These are phyloP conservation scores for Lomographa bimaculata DNA, from an alignment of 2,888 invertebrate species.

Conservation along the genomic window DNA sequence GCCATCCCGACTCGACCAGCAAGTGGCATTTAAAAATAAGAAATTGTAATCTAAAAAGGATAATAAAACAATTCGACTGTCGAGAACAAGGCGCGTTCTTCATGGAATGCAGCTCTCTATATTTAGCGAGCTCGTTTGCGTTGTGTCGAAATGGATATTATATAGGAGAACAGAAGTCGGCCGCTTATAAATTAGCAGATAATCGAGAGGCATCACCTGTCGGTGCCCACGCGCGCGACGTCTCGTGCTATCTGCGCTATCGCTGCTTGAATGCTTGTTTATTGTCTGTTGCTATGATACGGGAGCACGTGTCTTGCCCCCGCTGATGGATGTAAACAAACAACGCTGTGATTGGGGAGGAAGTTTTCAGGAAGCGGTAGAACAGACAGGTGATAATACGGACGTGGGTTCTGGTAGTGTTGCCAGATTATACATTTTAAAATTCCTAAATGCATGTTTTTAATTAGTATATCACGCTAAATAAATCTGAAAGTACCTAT, in stretches of 20 bases:
- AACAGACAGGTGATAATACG: no score
- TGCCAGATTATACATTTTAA: constrained; percentile 2
- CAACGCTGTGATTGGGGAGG: constrained; percentile 49
- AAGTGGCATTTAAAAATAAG: constrained; percentile 64
- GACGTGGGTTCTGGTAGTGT: no score
- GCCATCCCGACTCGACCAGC: constrained; percentile 38
- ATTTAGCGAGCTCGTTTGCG: constrained; percentile 75
- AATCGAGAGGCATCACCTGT: constrained; percentile 72
- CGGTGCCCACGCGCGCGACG: constrained; percentile 59
- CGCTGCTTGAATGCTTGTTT: constrained; percentile 20
- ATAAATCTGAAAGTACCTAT: no score
- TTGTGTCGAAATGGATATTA: constrained; percentile 71
- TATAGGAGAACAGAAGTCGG: constrained; percentile 74
- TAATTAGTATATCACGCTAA: no score
- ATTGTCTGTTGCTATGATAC: constrained; percentile 47
- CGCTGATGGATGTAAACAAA: constrained; percentile 56
- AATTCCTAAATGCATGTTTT: no score
- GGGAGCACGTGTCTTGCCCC: constrained; percentile 51
- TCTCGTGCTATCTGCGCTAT: constrained; percentile 25
- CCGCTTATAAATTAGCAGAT: constrained; percentile 76
- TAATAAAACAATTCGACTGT: constrained; percentile 67
- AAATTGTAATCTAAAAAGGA: constrained; percentile 62
- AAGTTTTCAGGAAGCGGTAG: constrained; percentile 53
- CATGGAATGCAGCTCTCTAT: constrained; percentile 71
- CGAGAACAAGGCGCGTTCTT: constrained; percentile 59